phyloP scores from a whole-genome alignment of 2,797 vertebrate species.

The Fundulus diaphanus region DNA sequence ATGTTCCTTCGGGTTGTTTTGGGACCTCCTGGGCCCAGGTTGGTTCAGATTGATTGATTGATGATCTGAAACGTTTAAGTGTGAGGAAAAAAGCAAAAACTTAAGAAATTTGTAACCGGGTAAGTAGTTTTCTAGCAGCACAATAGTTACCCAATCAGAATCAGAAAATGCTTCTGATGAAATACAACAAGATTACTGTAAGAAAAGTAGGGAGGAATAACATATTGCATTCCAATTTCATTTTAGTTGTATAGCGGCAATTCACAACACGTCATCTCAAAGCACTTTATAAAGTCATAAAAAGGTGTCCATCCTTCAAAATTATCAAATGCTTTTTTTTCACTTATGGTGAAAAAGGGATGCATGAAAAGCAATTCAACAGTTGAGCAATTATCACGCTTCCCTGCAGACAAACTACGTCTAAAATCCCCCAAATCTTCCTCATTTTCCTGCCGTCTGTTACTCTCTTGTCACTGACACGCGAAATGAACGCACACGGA shows the following conservation, averaged over 20 bases:
- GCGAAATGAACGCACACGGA: slow-evolving; percentile 10
- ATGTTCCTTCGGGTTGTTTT: too few relatives aligned
- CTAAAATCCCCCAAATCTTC: slow-evolving; percentile 2
- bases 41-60: background rate
- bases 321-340: slow-evolving; percentile 8
- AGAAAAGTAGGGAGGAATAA: slow-evolving; percentile 14
- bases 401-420: background rate
- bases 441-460: slow-evolving; percentile 6
- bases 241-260: too few relatives aligned
- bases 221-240: background rate
- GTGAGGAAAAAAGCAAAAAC: background rate
- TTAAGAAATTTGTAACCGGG: background rate
- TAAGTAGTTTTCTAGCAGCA: background rate
- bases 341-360: background rate
- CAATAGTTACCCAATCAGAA: background rate
- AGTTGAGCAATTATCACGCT: background rate
- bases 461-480: slow-evolving; percentile 2
- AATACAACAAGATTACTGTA: background rate
- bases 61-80: background rate
- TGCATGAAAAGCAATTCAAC: background rate
- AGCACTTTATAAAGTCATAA: too few relatives aligned
- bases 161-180: background rate
- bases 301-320: background rate
- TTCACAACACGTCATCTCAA: too few relatives aligned
- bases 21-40: too few relatives aligned